Evolutionary conservation across 2,888 invertebrate species (phyloP).

Genomic region (Andrena marginata): DNA sequence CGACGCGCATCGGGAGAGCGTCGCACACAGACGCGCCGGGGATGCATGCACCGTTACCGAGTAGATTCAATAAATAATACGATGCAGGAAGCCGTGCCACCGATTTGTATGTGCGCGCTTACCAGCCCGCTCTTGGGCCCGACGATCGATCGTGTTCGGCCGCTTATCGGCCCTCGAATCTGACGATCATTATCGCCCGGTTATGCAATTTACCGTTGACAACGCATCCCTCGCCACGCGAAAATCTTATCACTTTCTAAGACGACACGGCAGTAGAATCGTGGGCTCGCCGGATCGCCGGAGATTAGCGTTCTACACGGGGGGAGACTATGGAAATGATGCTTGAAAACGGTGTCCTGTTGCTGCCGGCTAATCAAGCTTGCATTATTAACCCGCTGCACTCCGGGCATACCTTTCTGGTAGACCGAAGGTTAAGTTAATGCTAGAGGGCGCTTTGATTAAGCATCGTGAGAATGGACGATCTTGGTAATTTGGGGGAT

Average conservation of each 20-base stretch:
- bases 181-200: slow-evolving; percentile 52
- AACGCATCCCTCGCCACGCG: slow-evolving; percentile 21
- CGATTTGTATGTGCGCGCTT: slow-evolving; percentile 72
- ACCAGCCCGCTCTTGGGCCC: slow-evolving; percentile 43
- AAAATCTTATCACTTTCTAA: slow-evolving; percentile 44
- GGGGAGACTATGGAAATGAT: no score
- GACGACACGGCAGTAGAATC: slow-evolving; percentile 3
- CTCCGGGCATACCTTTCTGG: no score
- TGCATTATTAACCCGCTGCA: no score
- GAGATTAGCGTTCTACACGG: no score
- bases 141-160: slow-evolving; percentile 48
- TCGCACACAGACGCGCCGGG: slow-evolving; percentile 59
- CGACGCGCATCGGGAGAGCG: slow-evolving; percentile 48
- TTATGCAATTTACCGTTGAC: slow-evolving; percentile 41
- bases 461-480: no score
- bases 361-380: background rate
- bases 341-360: background rate
- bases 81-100: slow-evolving; percentile 70
- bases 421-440: no score
- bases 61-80: slow-evolving; percentile 78
- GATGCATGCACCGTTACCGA: slow-evolving; percentile 77
- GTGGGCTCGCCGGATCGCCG: background rate
- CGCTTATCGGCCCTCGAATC: slow-evolving; percentile 41
- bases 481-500: no score
- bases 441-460: no score